A percentile compares a stretch with the other conserved stretches of the same genome.
Evolutionary conservation across 2,888 invertebrate species (phyloP).

Genomic region (Tineola bisselliella): DNA sequence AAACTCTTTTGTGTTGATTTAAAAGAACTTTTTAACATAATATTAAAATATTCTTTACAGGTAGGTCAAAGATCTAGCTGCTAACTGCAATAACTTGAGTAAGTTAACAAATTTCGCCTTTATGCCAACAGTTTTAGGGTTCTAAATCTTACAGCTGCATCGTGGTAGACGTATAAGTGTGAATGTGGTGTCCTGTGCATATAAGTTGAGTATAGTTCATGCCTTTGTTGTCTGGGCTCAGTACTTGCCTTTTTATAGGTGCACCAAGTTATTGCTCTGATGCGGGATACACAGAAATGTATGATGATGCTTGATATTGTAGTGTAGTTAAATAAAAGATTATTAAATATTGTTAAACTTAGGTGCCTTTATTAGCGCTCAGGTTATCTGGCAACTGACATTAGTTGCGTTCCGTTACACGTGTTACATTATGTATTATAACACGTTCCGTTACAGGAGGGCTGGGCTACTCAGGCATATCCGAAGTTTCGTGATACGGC

Average conservation of each 20-base stretch:
- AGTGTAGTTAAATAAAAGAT: no score
- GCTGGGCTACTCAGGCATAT: no score
- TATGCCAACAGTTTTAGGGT: neutral
- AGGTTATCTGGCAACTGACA: no score
- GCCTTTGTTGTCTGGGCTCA: slow-evolving; percentile 2
- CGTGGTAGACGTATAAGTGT: neutral
- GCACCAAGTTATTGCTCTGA: neutral
- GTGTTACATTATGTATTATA: no score
- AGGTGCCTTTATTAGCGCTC: no score
- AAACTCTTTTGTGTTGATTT: no score
- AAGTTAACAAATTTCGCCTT: neutral
- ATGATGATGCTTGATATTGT: no score
- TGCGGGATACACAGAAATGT: neutral
- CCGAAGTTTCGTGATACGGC: no score
- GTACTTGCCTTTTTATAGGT: neutral
- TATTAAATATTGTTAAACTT: no score
- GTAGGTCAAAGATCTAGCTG: neutral
- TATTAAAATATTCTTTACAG: slow-evolving; percentile 1
- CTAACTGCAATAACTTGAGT: neutral
- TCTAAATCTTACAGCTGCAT: neutral
- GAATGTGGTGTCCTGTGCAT: neutral
- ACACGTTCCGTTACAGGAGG: no score
- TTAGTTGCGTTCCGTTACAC: no score
- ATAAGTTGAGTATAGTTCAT: neutral
- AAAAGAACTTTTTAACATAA: neutral